phyloP scores from a whole-genome alignment of 2,888 invertebrate genomes.

The Plagodis pulveraria region DNA sequence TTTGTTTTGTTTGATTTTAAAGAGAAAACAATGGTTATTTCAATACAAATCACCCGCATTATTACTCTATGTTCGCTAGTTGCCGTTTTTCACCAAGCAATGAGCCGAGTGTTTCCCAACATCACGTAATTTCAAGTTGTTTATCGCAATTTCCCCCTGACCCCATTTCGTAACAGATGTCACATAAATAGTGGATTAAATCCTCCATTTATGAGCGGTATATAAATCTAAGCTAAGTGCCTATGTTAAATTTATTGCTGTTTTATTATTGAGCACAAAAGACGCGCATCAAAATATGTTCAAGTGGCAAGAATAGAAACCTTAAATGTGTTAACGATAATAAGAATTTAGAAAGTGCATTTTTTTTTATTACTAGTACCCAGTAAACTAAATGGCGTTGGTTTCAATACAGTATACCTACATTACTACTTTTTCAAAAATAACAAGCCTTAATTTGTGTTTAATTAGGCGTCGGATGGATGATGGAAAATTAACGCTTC shows the following conservation, averaged over 20 bases:
- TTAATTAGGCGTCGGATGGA: no score
- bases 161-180: conserved; percentile 40
- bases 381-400: no score
- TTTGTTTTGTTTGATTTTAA: background rate
- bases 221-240: conserved; percentile 37
- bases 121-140: conserved; percentile 38
- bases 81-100: conserved; percentile 23
- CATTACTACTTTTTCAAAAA: no score
- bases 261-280: conserved; percentile 16
- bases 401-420: no score
- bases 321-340: no score
- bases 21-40: conserved; percentile 7
- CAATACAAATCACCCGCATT: conserved; percentile 15
- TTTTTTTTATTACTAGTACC: no score
- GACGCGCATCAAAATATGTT: background rate
- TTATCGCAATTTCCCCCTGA: conserved; percentile 35
- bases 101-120: conserved; percentile 27
- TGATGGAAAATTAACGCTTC: no score
- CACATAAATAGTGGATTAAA: conserved; percentile 40
- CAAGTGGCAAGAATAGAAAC: background rate
- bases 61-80: conserved; percentile 27
- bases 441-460: no score
- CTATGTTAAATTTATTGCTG: conserved; percentile 34
- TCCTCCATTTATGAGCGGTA: conserved; percentile 37
- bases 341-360: no score